Evolutionary conservation across 2,797 vertebrate genomes (phyloP).

Genomic region (Lophius americanus): DNA sequence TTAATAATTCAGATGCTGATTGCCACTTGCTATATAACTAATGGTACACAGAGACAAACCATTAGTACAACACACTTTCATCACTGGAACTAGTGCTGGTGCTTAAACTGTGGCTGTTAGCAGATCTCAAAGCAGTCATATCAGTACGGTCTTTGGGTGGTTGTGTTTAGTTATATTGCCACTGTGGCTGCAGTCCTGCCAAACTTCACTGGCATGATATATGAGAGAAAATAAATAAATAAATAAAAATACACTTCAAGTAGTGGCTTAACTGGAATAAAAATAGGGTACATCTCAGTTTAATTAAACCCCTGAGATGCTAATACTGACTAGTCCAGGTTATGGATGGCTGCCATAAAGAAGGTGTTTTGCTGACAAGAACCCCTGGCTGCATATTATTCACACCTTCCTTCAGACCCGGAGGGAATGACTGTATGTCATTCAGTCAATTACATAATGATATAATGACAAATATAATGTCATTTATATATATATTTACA

Average conservation of each 20-base stretch:
- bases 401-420: slow-evolving; percentile 37
- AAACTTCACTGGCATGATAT: slow-evolving; percentile 40
- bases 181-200: slow-evolving; percentile 15
- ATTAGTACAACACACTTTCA: slow-evolving; percentile 31
- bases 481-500: no score
- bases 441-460: slow-evolving; percentile 36
- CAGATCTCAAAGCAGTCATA: slow-evolving; percentile 56
- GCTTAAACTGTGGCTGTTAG: slow-evolving; percentile 25
- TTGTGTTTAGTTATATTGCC: slow-evolving; percentile 55
- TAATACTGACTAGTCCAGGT: slow-evolving; percentile 28
- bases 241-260: slow-evolving; percentile 36
- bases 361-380: slow-evolving; percentile 62
- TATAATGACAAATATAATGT: slow-evolving; percentile 23
- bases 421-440: slow-evolving; percentile 47
- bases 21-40: slow-evolving; percentile 7
- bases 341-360: slow-evolving; percentile 68
- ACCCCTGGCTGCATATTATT: slow-evolving; percentile 59
- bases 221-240: slow-evolving; percentile 27
- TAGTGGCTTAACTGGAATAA: slow-evolving; percentile 32
- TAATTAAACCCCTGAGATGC: slow-evolving; percentile 54
- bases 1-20: slow-evolving; percentile 47
- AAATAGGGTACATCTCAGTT: slow-evolving; percentile 42
- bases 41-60: slow-evolving; percentile 30
- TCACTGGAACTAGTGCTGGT: slow-evolving; percentile 4
- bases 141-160: slow-evolving; percentile 38